Percentiles rank a stretch among this genome's conserved stretches.
These are phyloP conservation scores for Pelecanoides urinatrix DNA, from an alignment of 2,113 vertebrate species.

Conservation along the genomic window DNA sequence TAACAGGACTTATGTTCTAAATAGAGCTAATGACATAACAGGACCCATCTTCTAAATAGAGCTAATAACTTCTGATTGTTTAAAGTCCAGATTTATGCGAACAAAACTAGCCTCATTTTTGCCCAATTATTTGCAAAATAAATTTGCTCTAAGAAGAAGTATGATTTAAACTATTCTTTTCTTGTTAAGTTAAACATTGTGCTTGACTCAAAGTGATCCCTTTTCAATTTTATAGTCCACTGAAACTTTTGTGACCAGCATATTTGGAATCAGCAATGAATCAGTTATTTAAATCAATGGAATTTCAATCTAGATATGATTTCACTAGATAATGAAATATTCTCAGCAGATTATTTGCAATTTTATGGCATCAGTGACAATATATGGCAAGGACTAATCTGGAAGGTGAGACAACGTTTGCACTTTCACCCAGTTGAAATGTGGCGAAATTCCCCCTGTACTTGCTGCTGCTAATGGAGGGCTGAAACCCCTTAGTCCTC, in stretches of 20 bases:
- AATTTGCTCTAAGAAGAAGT: neutral
- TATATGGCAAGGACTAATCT: neutral
- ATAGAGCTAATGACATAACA: neutral
- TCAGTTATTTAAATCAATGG: neutral
- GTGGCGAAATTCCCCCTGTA: rapidly evolving
- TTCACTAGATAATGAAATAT: neutral
- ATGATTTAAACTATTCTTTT: neutral
- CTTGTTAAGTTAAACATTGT: neutral
- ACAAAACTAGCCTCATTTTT: neutral
- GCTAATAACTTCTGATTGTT: neutral
- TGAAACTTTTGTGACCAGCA: neutral
- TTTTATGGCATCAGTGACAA: neutral
- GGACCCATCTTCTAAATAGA: neutral
- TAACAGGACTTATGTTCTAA: neutral
- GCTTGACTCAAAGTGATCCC: neutral
- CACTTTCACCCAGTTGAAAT: neutral
- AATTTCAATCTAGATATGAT: neutral
- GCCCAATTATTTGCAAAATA: neutral
- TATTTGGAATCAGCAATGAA: neutral
- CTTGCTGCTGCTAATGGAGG: neutral
- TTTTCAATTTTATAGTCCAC: neutral
- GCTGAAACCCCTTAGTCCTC: neutral
- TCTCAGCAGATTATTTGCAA: neutral
- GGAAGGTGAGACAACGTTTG: rapidly evolving
- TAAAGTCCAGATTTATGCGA: neutral